Base-by-base conservation (phyloP, 2,113 vertebrate genomes). In the Cromileptes altivelis region DNA sequence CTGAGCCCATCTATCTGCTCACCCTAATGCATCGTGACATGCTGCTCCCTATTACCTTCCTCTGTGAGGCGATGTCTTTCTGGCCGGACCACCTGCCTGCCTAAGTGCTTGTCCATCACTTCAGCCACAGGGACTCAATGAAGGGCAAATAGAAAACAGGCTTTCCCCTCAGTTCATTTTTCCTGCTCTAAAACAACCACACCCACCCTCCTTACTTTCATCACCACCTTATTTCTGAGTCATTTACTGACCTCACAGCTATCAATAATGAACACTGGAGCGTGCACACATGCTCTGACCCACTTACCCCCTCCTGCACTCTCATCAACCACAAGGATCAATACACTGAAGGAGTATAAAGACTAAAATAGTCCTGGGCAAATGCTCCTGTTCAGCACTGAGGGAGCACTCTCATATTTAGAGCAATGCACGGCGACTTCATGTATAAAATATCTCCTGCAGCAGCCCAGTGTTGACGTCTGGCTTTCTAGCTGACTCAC, bases 381-480 rank as follows among this genome's bases (percentile, higher is more conserved):
- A 84, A 83, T 42, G 40, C 45, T 71, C 70, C 9, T 80, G 65
- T 84, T 85, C 63, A 87, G 80, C 78, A 62, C 18, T 60, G 68
- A 84, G 60, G 27, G 18, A 55, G 74, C 74, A 65, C 72, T 37
- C 61, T 88, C 69, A 60, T 55, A 70, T 85, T 80, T 68, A 62
- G 25, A 60, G 75, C 76, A 64, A 69, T 37, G 60, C 78, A 33
- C 19, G 3, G 37, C 15, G 13, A 85, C 74, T 73, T 92, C 83
- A 88, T 92, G 58, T 88, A 86, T 89, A 86, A 90, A 86, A 83
- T 84, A 90, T 89, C 7, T 56, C 23, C 78, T 82, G 62, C 67
- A 14, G 62, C 67, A 73, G 56, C 56, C 37, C 76, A 47, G 71
- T 63, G 70, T 70, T 73, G 76, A 57, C 27, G 72, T 76, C 45